phyloP scores from a whole-genome alignment of 2,113 vertebrate species.

The Dicentrarchus labrax region DNA sequence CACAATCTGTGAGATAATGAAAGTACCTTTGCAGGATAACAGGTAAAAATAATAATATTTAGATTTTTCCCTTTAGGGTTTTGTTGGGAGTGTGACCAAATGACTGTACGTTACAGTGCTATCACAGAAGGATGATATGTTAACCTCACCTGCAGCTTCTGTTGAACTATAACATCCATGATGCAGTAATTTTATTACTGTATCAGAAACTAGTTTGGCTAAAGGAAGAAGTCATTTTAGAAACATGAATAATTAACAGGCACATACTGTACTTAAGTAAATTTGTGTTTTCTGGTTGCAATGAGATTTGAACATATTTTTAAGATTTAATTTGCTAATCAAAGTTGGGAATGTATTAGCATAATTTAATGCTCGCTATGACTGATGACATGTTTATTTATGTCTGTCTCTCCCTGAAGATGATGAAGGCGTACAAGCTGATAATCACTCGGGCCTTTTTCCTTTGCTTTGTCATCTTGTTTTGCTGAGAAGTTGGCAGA shows the following conservation, averaged over 20 bases:
- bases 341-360: constrained; percentile 50
- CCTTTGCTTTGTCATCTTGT: constrained; percentile 51
- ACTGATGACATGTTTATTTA: constrained; percentile 72
- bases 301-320: constrained; percentile 24
- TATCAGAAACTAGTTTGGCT: not conserved
- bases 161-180: not conserved
- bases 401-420: constrained; percentile 40
- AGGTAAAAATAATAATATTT: not conserved
- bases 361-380: constrained; percentile 40
- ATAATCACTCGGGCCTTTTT: constrained; percentile 55
- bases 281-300: constrained; percentile 41
- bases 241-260: constrained; percentile 31
- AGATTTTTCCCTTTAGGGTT: not conserved
- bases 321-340: constrained; percentile 57
- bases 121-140: too few species aligned
- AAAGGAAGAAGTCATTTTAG: not conserved
- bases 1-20: not conserved
- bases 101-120: not conserved
- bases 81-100: not conserved
- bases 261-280: constrained; percentile 23
- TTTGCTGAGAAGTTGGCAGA: constrained; percentile 46
- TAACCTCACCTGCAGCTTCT: not conserved
- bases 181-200: not conserved
- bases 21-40: not conserved
- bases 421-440: constrained; percentile 38